phyloP scores from a whole-genome alignment of 2,113 vertebrate species.

The Okapia johnstoni region DNA sequence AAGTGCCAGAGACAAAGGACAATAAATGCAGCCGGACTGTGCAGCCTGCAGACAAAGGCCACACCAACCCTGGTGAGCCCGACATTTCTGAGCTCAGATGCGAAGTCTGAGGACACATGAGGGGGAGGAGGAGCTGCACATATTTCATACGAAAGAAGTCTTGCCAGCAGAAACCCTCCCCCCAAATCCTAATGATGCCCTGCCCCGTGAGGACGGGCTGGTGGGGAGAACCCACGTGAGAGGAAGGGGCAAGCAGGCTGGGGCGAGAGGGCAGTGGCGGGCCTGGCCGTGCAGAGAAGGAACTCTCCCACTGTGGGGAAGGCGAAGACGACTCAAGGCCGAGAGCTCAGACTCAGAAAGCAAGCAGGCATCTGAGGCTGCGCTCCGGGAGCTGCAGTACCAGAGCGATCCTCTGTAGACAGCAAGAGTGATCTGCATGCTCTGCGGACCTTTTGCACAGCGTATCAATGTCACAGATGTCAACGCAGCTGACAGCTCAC shows the following conservation, averaged over 20 bases:
- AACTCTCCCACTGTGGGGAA: fast-evolving
- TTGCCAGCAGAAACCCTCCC: not conserved
- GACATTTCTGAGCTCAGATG: not conserved
- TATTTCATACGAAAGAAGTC: too few species aligned
- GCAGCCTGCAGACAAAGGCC: not conserved
- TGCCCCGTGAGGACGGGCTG: fast-evolving
- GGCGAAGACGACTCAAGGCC: not conserved
- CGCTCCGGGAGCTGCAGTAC: not conserved
- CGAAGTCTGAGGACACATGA: fast-evolving
- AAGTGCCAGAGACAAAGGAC: not conserved
- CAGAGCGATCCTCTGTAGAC: too few species aligned
- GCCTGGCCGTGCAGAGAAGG: not conserved
- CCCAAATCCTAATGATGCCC: not conserved
- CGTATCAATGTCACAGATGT: not conserved
- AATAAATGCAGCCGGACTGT: fast-evolving
- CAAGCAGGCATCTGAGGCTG: not conserved
- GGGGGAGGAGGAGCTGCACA: too few species aligned
- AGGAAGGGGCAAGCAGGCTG: not conserved
- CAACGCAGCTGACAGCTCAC: fast-evolving
- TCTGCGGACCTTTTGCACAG: not conserved
- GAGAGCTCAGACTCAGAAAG: not conserved
- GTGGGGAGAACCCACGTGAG: not conserved
- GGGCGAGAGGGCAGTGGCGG: too few species aligned
- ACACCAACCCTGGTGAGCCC: not conserved
- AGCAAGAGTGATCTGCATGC: too few species aligned